phyloP scores from a whole-genome alignment of 2,113 vertebrate species.

The Marcusenius ussheri region DNA sequence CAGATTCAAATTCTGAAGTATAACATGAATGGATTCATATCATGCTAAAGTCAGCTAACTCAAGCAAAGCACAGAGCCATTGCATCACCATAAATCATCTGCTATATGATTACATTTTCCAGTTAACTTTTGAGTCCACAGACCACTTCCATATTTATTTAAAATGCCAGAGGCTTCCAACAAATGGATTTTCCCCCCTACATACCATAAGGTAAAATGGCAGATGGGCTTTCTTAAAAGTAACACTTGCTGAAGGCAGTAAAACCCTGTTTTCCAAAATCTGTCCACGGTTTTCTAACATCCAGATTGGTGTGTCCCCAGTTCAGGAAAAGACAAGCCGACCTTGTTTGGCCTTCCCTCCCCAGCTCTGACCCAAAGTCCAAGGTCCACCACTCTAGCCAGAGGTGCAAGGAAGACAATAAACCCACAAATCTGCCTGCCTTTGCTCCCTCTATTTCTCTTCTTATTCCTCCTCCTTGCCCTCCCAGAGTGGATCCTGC shows the following conservation, averaged over 20 bases:
- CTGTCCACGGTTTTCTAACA: background rate
- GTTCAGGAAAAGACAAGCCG: background rate
- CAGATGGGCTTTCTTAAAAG: background rate
- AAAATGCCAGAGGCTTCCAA: background rate
- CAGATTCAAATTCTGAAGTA: background rate
- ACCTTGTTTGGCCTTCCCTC: background rate
- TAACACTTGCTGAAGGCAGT: background rate
- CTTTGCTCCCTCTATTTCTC: background rate
- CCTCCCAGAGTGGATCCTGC: background rate
- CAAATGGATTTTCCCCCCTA: background rate
- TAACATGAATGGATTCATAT: background rate
- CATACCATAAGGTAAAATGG: background rate
- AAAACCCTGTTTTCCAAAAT: background rate
- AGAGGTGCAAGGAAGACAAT: constrained; percentile 71
- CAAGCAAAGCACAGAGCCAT: background rate
- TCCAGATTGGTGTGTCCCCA: background rate
- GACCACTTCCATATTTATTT: background rate
- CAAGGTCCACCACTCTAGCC: constrained; percentile 20
- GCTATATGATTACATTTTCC: background rate
- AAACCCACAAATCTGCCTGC: constrained; percentile 43
- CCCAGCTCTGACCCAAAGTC: background rate
- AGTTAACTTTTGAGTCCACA: background rate
- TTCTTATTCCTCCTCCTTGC: background rate
- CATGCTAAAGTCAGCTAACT: background rate
- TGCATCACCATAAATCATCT: background rate